Evolutionary conservation across 1,140 invertebrate species (phyloP).

Genomic region (Vanessa atalanta): DNA sequence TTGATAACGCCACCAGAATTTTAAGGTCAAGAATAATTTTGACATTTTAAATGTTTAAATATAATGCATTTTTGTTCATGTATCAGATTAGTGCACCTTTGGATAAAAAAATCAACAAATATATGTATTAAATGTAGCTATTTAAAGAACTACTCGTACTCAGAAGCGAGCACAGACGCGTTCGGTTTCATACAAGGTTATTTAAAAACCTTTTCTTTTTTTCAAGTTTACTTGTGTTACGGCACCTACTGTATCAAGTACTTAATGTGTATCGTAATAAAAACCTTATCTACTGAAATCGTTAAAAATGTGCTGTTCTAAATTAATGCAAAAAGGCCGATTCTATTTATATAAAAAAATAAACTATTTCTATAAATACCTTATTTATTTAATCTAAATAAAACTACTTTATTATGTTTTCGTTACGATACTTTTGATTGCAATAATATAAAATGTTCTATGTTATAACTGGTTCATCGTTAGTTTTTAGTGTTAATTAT

Average conservation of each 20-base stretch:
- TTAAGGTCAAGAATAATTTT: neutral
- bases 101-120: neutral
- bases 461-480: too few species aligned
- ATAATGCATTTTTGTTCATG: neutral
- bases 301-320: too few species aligned
- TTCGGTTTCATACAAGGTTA: conserved; percentile 3
- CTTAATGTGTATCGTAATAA: neutral
- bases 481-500: too few species aligned
- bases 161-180: neutral
- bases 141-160: conserved; percentile 3
- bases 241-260: neutral
- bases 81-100: neutral
- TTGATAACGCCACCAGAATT: neutral
- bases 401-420: too few species aligned
- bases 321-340: too few species aligned
- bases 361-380: too few species aligned
- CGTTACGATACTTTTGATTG: too few species aligned
- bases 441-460: too few species aligned
- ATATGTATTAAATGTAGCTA: neutral
- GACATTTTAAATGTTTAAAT: neutral
- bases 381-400: too few species aligned
- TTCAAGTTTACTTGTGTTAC: conserved; percentile 7
- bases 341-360: too few species aligned
- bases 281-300: too few species aligned
- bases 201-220: conserved; percentile 8